A percentile compares a stretch with the other conserved stretches of the same genome.
Conservation (phyloP, 1,140 invertebrate genomes). For the Brachionus paranguensis region DNA sequence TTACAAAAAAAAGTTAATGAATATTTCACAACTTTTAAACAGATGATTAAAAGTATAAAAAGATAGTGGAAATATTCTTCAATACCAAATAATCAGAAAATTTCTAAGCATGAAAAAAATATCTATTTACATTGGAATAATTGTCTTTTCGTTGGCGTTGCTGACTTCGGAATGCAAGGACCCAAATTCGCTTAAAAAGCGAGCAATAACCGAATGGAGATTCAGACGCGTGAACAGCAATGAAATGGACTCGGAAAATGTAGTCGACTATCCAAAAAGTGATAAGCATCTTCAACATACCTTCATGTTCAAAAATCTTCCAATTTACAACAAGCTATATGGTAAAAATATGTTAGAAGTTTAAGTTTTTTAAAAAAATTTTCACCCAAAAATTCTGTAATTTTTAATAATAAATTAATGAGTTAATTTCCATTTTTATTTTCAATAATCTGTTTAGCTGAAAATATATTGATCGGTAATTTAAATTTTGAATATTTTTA, state of each 20-base stretch:
- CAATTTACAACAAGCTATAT: background rate
- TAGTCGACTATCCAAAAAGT: background rate
- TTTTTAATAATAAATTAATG: background rate
- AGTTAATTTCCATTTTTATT: background rate
- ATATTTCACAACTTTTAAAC: background rate
- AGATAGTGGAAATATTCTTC: background rate
- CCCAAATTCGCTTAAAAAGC: background rate
- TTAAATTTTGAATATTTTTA: too few species aligned
- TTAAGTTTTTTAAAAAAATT: background rate
- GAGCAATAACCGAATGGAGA: background rate
- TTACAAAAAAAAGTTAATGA: background rate
- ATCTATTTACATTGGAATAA: background rate
- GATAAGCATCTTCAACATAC: background rate
- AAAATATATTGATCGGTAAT: too few species aligned
- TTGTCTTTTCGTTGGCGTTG: background rate
- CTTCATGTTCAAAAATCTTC: background rate
- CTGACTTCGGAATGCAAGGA: background rate
- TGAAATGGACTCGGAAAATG: background rate
- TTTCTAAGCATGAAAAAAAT: background rate
- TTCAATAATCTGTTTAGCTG: too few species aligned
- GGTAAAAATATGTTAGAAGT: background rate
- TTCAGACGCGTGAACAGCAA: background rate
- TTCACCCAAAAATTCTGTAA: background rate
- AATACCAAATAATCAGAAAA: background rate
- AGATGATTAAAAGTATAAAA: background rate